Percentiles rank a stretch among this genome's conserved stretches.
These are phyloP conservation scores for Dicaeum eximium DNA, from an alignment of 2,113 vertebrate genomes.

Conservation along the genomic window DNA sequence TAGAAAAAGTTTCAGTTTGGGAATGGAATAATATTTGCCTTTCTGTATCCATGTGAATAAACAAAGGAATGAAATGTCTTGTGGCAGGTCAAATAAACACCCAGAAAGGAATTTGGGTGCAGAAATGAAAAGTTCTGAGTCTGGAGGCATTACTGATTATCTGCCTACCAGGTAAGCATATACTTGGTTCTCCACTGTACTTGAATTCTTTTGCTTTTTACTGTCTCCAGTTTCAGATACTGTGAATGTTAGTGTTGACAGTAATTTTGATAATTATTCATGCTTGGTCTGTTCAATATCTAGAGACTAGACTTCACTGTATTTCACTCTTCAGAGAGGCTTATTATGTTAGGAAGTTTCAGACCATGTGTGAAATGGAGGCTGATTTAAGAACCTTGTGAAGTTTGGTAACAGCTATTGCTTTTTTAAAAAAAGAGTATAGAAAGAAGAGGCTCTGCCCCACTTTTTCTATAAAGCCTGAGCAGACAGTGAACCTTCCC, in stretches of 20 bases:
- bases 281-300: neutral
- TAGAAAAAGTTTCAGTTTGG: conserved; percentile 20
- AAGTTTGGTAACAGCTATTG: neutral
- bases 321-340: neutral
- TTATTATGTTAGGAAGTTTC: neutral
- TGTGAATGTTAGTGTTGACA: neutral
- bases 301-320: neutral
- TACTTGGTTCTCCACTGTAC: neutral
- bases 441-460: neutral
- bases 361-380: neutral
- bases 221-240: neutral
- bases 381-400: neutral
- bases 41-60: conserved; percentile 10
- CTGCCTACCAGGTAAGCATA: neutral
- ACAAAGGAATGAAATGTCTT: neutral
- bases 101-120: neutral
- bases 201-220: neutral
- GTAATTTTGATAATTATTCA: neutral
- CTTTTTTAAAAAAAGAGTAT: neutral
- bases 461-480: neutral
- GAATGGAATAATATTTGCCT: conserved; percentile 14
- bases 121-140: neutral
- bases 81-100: neutral
- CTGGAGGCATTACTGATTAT: neutral
- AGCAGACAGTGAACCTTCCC: neutral